Evolutionary conservation across 2,113 vertebrate genomes (phyloP).

Genomic region (Indri indri): DNA sequence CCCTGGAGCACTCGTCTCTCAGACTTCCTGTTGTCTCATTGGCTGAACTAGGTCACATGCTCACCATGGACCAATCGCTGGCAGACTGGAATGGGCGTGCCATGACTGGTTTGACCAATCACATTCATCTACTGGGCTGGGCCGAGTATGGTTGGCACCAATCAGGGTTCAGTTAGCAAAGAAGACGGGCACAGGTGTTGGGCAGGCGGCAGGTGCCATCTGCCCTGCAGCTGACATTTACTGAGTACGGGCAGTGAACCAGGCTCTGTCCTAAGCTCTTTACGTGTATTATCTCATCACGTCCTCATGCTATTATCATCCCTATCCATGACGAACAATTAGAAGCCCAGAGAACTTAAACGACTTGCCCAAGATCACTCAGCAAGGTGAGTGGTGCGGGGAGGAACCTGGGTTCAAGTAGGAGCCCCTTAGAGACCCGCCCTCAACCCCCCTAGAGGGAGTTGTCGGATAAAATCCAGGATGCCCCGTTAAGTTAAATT

Average conservation of each 20-base stretch:
- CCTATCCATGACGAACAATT: not conserved
- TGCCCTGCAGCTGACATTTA: not conserved
- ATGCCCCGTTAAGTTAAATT: not conserved
- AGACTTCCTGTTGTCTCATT: not conserved
- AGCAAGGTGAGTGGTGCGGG: too few relatives aligned
- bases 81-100: not conserved
- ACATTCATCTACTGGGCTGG: not conserved
- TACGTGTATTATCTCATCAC: not conserved
- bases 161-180: not conserved
- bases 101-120: not conserved
- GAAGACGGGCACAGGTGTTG: not conserved
- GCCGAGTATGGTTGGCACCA: not conserved
- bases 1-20: too few relatives aligned
- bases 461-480: not conserved
- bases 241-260: not conserved
- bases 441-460: not conserved
- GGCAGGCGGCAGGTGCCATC: fast-evolving
- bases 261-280: not conserved
- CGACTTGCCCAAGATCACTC: not conserved
- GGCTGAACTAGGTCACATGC: not conserved
- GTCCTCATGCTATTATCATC: too few relatives aligned
- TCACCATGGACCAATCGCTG: not conserved
- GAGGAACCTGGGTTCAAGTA: not conserved
- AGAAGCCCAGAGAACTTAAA: not conserved
- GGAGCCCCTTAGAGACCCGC: not conserved